Base-by-base conservation (phyloP, 2,888 invertebrate species). In the Sarcophaga subvicina region DNA sequence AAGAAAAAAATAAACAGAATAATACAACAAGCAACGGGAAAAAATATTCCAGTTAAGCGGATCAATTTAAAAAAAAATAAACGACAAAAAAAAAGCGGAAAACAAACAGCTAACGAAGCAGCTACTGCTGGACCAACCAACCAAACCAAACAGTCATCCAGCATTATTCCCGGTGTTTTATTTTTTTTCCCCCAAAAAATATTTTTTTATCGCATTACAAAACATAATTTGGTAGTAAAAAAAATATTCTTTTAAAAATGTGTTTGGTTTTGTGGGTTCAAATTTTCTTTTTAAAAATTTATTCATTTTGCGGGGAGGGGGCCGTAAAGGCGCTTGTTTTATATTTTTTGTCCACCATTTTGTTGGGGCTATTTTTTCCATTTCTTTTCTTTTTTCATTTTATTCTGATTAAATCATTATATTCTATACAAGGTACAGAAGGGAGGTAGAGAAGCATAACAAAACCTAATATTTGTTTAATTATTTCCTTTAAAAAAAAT, bases 161-260 rank as follows among this genome's bases (percentile, higher is more conserved):
- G 11, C 8, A n/a, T 69, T 47, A 25, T 12, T 37, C 27, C 12
- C 67, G 54, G 25, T 71, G 45, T 60, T 10, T 25, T 47, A 37
- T 37, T 73, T 37, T 47, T 71, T 27, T n/a, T n/a, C n/a, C 14
- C 10, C 37, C 8, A 1, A 37, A 37, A 37, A 37, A 37, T 12
- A 17, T 72, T 25, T 71, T 62, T 49, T 60, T 59, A 78, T 78
- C 63, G 20, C 62, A 67, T 49, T 60, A 37, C 37, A 37, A 72
- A 76, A 67, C 66, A 71, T 71, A 64, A 80, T 80, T 80, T 80
- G 80, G 63, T 8, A 37, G 59, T 27, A 84, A 80, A 80, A 37
- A 37, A 37, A 37, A 37, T 2, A 37, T 37, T 37, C 37, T 2
- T 70, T 66, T 14, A 64, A 71, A 75, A 80, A 45, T n/a, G 60